These are phyloP conservation scores for Xiphophorus hellerii DNA, from an alignment of 2,113 vertebrate genomes.

Conservation along the genomic window DNA sequence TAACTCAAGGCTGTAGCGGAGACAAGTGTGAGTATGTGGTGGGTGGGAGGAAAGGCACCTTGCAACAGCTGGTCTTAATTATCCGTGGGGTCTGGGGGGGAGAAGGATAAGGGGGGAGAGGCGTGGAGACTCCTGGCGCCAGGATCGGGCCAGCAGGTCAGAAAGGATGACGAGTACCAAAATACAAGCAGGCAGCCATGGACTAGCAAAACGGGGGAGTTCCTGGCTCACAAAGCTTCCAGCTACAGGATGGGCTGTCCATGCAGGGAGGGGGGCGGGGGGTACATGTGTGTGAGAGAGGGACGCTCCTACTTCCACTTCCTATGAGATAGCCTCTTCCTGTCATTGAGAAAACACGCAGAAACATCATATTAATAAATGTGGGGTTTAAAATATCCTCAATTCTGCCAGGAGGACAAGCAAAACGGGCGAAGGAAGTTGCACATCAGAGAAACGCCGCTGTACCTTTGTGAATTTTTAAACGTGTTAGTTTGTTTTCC, in stretches of 20 bases:
- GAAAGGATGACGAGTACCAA: constrained; percentile 81
- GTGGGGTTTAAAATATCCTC: constrained; percentile 18
- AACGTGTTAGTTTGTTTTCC: constrained; percentile 12
- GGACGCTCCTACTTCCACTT: constrained; percentile 80
- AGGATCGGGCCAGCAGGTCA: constrained; percentile 82
- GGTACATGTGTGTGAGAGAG: constrained; percentile 29
- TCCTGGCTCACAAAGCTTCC: constrained; percentile 70
- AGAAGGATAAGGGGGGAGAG: constrained; percentile 58
- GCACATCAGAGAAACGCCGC: too few species aligned
- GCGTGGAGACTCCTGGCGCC: constrained; percentile 80
- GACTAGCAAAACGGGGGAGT: constrained; percentile 73
- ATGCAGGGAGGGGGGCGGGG: constrained; percentile 25
- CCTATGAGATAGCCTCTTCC: constrained; percentile 80
- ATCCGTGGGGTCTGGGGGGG: constrained; percentile 66
- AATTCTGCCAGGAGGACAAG: constrained; percentile 1
- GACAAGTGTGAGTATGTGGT: constrained; percentile 72
- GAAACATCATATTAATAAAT: constrained; percentile 50
- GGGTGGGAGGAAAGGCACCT: constrained; percentile 78
- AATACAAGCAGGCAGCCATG: constrained; percentile 79
- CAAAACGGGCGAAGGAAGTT: background rate
- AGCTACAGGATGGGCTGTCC: constrained; percentile 74
- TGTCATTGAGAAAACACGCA: constrained; percentile 74
- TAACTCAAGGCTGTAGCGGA: constrained; percentile 52
- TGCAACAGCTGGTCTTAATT: constrained; percentile 84
- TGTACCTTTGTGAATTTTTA: background rate